phyloP scores from a whole-genome alignment of 2,888 invertebrate genomes.

The Lasioglossum figueresi region DNA sequence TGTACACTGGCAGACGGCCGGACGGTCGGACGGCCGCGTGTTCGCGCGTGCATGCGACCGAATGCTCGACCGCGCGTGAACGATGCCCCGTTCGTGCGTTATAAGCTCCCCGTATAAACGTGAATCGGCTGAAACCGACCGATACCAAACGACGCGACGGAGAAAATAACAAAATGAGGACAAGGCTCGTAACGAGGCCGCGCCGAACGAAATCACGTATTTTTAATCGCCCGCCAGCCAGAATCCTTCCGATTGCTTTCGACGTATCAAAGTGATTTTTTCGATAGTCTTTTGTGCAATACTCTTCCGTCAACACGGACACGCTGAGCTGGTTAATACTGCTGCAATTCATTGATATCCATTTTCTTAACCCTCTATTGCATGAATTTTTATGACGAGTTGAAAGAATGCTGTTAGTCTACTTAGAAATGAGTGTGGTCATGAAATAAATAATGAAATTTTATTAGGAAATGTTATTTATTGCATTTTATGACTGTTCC shows the following conservation, averaged over 20 bases:
- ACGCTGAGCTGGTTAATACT: too few species aligned
- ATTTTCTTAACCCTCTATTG: not conserved
- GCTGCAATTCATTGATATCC: not conserved
- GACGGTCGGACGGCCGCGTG: not conserved
- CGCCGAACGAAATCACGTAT: constrained; percentile 15
- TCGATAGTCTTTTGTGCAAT: not conserved
- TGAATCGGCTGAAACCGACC: constrained; percentile 3
- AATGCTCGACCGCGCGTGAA: not conserved
- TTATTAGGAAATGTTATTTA: too few species aligned
- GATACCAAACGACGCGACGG: not conserved
- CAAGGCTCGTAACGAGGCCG: constrained; percentile 1
- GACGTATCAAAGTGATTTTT: not conserved
- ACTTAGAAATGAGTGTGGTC: too few species aligned
- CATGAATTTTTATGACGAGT: too few species aligned
- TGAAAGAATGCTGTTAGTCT: too few species aligned
- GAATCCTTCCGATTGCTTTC: constrained; percentile 5
- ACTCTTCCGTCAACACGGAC: not conserved
- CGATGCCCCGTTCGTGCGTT: constrained; percentile 21
- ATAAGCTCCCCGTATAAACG: constrained; percentile 12
- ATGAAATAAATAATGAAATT: too few species aligned
- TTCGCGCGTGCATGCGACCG: constrained; percentile 7
- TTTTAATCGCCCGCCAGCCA: constrained; percentile 15
- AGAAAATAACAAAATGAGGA: constrained; percentile 22
- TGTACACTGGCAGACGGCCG: constrained; percentile 3
- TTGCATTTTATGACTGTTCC: too few species aligned